Percentiles rank a stretch among this genome's conserved stretches.
Evolutionary conservation across 2,888 invertebrate species (phyloP).

Genomic region (Eupithecia exiguata): DNA sequence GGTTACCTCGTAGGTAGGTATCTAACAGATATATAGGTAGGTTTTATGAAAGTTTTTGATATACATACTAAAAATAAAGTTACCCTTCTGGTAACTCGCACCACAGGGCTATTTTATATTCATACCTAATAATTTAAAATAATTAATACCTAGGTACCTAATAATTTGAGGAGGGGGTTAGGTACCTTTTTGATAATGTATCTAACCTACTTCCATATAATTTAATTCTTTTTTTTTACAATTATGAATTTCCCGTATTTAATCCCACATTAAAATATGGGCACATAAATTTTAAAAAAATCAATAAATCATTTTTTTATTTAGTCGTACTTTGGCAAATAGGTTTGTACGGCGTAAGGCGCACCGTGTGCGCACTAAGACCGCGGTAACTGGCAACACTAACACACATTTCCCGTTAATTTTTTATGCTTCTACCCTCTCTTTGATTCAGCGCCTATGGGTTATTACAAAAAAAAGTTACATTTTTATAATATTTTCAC

Average conservation of each 20-base stretch:
- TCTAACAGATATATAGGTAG: not conserved
- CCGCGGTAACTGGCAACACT: slow-evolving; percentile 76
- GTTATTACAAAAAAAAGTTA: slow-evolving; percentile 70
- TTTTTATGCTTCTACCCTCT: slow-evolving; percentile 68
- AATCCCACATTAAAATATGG: not conserved
- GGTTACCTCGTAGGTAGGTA: not conserved
- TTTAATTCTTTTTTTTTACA: not conserved
- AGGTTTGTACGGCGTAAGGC: not conserved
- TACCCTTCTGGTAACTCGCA: not conserved
- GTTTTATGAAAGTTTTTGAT: not conserved
- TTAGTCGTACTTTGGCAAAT: not conserved
- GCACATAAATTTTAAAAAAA: not conserved
- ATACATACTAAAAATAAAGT: not conserved
- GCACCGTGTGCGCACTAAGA: slow-evolving; percentile 57
- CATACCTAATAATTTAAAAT: not conserved
- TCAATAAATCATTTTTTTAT: not conserved
- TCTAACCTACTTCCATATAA: not conserved
- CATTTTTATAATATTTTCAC: slow-evolving; percentile 63
- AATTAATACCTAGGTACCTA: not conserved
- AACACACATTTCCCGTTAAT: slow-evolving; percentile 62
- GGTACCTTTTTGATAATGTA: not conserved
- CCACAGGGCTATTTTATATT: not conserved
- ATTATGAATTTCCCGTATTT: not conserved
- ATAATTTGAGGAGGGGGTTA: not conserved
- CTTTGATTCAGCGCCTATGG: slow-evolving; percentile 78